Percentiles rank a stretch among this genome's conserved stretches.
Conservation (phyloP, 2,797 vertebrate genomes). For the Phalloptychus januarius region DNA sequence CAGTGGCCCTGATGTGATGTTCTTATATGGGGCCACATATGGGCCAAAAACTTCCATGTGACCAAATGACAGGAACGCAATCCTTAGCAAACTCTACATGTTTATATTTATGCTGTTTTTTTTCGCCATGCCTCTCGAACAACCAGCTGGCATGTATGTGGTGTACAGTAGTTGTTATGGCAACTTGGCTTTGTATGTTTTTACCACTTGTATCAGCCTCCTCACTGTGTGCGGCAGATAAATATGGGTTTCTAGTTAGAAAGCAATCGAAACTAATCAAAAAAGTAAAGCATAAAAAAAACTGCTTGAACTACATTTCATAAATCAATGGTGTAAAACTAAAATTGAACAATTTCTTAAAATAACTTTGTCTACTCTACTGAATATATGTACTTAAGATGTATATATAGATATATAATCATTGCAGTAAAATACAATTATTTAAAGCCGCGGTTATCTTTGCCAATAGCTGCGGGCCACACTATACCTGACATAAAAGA, state of each 20-base stretch:
- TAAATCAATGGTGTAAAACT: not conserved
- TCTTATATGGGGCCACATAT: not conserved
- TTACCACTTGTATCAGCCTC: not conserved
- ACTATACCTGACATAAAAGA: not conserved
- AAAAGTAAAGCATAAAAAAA: not conserved
- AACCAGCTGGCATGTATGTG: not conserved
- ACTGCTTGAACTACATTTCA: not conserved
- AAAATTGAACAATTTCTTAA: not conserved
- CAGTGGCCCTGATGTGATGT: not conserved
- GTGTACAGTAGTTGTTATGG: not conserved
- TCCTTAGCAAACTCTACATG: not conserved
- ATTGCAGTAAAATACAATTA: not conserved
- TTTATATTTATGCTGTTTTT: not conserved
- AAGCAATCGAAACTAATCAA: not conserved
- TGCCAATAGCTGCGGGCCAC: not conserved
- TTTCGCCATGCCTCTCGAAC: not conserved
- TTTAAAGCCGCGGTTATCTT: not conserved
- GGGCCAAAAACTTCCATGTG: not conserved
- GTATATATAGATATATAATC: not conserved
- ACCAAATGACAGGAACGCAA: too few relatives aligned
- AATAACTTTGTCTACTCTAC: not conserved
- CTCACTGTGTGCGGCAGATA: not conserved
- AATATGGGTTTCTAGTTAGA: not conserved
- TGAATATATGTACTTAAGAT: not conserved
- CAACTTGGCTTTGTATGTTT: not conserved